Evolutionary conservation across 2,113 vertebrate genomes (phyloP).

Genomic region (Amblyornis subalaris): DNA sequence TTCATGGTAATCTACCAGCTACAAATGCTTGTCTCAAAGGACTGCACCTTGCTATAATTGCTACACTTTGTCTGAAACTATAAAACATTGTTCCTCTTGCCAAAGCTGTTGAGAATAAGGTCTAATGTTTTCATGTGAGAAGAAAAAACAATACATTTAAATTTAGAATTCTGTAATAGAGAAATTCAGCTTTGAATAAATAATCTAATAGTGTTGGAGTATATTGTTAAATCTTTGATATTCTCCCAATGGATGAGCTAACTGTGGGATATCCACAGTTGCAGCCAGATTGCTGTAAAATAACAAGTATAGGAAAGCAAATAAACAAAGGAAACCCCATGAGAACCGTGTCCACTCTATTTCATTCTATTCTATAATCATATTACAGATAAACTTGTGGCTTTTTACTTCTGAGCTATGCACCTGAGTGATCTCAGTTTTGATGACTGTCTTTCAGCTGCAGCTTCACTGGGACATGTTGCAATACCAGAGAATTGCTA

Average conservation of each 20-base stretch:
- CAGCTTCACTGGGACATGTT: not conserved
- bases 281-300: not conserved
- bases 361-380: not conserved
- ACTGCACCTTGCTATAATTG: constrained; percentile 35
- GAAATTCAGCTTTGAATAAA: constrained; percentile 17
- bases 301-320: not conserved
- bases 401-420: not conserved
- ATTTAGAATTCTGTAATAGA: constrained; percentile 13
- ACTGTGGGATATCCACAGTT: not conserved
- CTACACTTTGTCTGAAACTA: constrained; percentile 19
- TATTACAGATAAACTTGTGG: not conserved
- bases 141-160: not conserved
- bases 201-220: not conserved
- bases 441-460: not conserved
- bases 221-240: not conserved
- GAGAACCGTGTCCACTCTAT: not conserved
- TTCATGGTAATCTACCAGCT: constrained; percentile 34
- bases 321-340: not conserved
- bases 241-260: not conserved
- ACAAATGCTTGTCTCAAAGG: constrained; percentile 39
- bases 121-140: not conserved
- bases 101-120: constrained; percentile 9
- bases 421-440: not conserved
- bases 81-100: not conserved
- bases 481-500: not conserved